Base-by-base conservation (phyloP, 2,888 invertebrate genomes). In the Drosophila imparisetae region DNA sequence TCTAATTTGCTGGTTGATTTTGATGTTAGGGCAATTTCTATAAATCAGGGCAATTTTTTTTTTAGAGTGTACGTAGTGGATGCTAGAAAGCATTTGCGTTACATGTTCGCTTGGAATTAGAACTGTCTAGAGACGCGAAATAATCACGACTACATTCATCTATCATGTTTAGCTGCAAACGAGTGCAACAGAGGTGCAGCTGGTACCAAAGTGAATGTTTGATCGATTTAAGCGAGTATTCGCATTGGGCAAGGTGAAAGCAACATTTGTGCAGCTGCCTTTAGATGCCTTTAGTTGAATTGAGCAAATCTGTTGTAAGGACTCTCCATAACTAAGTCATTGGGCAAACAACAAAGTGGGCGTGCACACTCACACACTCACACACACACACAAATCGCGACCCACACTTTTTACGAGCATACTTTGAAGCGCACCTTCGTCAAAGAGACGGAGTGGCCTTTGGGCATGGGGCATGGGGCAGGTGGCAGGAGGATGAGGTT, bases 271-370 rank as follows among this genome's bases (percentile, higher is more conserved):
- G 27, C 38, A 30, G 30, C 30, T 30, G 30, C 30, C 10, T 30
- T 30, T 10, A 13, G n/a, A 29, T 30, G 55, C 21, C 40, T 30
- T 30, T 15, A 29, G n/a, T 8, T 40, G 10, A 10, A 29, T 30
- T 30, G 29, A 55, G 45, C 49, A 70, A 65, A 61, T 67, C 62
- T 62, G 60, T 63, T 75, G 72, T 63, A 45, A 75, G 79, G 60
- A 75, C 75, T 60, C 71, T 67, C 63, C 50, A 75, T 72, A 79
- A 79, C 78, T 75, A 75, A 78, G 78, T 75, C 72, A 72, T 67
- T 71, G 75, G 61, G 66, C 66, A 78, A 78, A 78, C 77, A 77
- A 27, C 7, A 40, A 42, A 32, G 15, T 29, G 50, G 34, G 40
- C 29, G 40, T 11, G 27, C 38, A 5, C 55, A 42, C 49, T 40